These are phyloP conservation scores for Rhea americana DNA, from an alignment of 2,113 vertebrate genomes.

Conservation along the genomic window DNA sequence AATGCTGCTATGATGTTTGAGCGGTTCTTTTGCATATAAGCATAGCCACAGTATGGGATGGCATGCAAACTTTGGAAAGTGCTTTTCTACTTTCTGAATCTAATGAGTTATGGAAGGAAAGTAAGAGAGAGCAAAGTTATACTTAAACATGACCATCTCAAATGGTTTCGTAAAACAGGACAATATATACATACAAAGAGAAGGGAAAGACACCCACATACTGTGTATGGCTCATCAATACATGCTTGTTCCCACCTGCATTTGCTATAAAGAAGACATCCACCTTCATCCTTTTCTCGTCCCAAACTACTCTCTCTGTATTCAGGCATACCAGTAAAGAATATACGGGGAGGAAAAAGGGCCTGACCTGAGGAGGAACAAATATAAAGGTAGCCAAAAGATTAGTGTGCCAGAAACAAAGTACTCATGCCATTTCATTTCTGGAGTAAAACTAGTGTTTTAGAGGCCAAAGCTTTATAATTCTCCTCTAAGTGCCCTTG, in stretches of 20 bases:
- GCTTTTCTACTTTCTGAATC: not conserved
- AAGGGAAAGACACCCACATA: not conserved
- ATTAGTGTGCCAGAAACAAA: not conserved
- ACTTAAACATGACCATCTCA: not conserved
- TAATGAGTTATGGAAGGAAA: not conserved
- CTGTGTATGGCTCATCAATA: not conserved
- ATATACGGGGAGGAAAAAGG: not conserved
- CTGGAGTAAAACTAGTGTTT: not conserved
- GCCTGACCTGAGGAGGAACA: not conserved
- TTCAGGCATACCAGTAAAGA: no score
- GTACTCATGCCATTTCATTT: not conserved
- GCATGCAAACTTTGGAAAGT: not conserved
- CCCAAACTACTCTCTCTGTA: not conserved
- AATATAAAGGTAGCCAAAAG: not conserved
- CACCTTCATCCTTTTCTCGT: not conserved
- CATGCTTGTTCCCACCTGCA: not conserved
- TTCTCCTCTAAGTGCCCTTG: not conserved
- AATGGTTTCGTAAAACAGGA: not conserved
- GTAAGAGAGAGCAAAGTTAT: not conserved
- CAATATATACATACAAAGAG: not conserved
- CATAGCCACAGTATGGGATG: not conserved
- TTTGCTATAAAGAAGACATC: not conserved
- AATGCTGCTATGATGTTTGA: not conserved
- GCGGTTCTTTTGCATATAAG: not conserved
- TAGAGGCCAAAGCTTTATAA: not conserved